phyloP scores from a whole-genome alignment of 2,888 invertebrate species.

The Troglohyphantes excavatus region DNA sequence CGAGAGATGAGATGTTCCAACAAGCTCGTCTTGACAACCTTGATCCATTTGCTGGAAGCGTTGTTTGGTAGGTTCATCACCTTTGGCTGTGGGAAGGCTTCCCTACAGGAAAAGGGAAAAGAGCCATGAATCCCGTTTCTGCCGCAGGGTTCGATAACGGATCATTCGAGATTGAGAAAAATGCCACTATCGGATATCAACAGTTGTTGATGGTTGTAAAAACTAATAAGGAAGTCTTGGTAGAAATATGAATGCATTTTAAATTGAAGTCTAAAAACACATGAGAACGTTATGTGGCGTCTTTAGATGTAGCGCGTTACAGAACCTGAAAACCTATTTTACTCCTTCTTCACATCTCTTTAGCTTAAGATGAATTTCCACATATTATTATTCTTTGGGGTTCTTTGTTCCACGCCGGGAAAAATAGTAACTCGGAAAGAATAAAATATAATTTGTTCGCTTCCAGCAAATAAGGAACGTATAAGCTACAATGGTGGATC shows the following conservation, averaged over 20 bases:
- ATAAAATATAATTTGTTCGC: too few species aligned
- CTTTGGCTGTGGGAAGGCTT: not conserved
- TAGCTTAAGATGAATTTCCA: too few species aligned
- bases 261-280: too few species aligned
- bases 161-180: not conserved
- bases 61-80: conserved; percentile 16
- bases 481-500: too few species aligned
- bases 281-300: too few species aligned
- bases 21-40: conserved; percentile 40
- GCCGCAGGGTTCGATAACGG: not conserved
- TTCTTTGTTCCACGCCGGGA: too few species aligned
- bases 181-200: not conserved
- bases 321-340: too few species aligned
- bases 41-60: conserved; percentile 48
- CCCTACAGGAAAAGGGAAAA: conserved; percentile 27
- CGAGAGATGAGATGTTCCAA: not conserved
- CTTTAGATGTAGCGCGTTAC: too few species aligned
- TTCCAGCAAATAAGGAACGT: too few species aligned
- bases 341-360: too few species aligned
- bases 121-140: conserved; percentile 4
- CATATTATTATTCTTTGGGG: too few species aligned
- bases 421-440: too few species aligned
- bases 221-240: not conserved
- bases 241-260: not conserved
- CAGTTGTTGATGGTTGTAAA: not conserved